Conservation (phyloP, 2,113 vertebrate genomes). For the Cololabis saira region DNA sequence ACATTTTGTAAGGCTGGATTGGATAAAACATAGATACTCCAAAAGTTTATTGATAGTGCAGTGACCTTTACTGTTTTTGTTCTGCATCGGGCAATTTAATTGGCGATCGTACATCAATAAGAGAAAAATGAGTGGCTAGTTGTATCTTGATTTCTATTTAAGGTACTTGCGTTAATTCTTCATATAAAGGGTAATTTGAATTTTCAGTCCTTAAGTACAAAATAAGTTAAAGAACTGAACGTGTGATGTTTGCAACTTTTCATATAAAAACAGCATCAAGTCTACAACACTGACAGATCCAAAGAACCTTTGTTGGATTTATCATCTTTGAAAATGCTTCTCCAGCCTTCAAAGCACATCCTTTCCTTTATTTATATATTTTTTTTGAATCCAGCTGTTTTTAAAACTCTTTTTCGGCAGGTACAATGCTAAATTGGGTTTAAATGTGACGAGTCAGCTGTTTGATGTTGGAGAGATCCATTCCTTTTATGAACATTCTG, state of each 20-base stretch:
- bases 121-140: no score
- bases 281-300: not conserved
- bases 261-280: not conserved
- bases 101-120: no score
- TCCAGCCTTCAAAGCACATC: no score
- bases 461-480: no score
- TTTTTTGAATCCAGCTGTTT: no score
- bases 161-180: not conserved
- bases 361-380: no score
- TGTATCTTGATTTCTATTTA: constrained; percentile 4
- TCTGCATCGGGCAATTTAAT: no score
- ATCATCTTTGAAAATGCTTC: not conserved
- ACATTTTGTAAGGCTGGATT: no score
- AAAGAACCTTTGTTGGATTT: not conserved
- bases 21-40: no score
- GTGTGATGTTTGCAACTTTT: not conserved
- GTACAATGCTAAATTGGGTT: not conserved
- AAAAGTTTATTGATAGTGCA: no score
- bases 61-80: no score
- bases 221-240: constrained; percentile 12
- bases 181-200: not conserved
- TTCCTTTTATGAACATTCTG: no score
- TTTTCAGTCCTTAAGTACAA: not conserved
- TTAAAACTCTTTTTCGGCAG: not conserved
- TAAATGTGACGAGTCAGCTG: not conserved